Base-by-base conservation (phyloP, 1,140 invertebrate species). In the Megalonaias nervosa region DNA sequence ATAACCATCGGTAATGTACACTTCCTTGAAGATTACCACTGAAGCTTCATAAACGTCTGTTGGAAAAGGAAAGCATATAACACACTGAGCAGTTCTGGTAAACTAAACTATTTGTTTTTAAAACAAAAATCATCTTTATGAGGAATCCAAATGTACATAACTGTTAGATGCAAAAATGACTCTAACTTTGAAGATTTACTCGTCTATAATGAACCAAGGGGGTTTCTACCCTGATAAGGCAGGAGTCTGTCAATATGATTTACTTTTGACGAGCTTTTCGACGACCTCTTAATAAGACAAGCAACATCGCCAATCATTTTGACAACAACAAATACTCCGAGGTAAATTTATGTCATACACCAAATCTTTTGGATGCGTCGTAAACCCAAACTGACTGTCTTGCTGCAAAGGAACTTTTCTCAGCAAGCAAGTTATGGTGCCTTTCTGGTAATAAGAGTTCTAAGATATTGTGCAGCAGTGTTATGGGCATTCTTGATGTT, bases 361-460 rank as follows among this genome's bases (percentile, higher is more conserved):
- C 80, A 21, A 55, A 19, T 59, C 74, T 79, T 55, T 62, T 66
- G 17, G 26, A 2, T 55, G 71, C 73, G 38, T 83, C 68, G 67
- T 75, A 67, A 1, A 79, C 14, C 82, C 82, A 83, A n/a, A 81
- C 82, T 17, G 58, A 2, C 62, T 81, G 68, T 2, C 80, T 74
- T 57, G 55, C 70, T 55, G 72, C 14, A 15, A 77, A 74, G 19
- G 1, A 21, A 4, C 75, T 67, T 21, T 48, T 67, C 13, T 67
- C 2, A 2, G 64, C 12, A 16, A 55, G 65, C n/a, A 66, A 16
- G 56, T 77, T 69, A 55, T 77, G 72, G 59, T 67, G 31, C 38
- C 60, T 57, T 72, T 71, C 69, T 58, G 69, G 59, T 67, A 72
- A 16, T 31, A 58, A n/a, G 75, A 48, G 26, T 56, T 73, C 76